phyloP scores from a whole-genome alignment of 2,888 invertebrate genomes.

The Hydropsyche betteni region DNA sequence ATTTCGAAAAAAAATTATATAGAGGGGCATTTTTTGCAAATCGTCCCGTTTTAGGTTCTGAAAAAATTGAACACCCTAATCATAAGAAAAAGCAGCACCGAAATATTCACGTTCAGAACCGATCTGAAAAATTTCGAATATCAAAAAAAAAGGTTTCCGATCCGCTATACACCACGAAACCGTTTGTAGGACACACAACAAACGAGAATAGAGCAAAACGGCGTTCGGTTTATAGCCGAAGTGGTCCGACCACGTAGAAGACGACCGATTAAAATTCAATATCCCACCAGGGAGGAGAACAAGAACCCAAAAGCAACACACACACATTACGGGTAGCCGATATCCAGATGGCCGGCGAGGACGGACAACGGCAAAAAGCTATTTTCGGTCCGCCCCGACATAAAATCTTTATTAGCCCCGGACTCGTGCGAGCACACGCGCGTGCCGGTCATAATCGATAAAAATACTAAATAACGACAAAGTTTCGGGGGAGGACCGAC shows the following conservation, averaged over 20 bases:
- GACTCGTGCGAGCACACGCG: constrained; percentile 7
- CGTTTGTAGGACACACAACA: not conserved
- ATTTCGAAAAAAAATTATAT: too few species aligned
- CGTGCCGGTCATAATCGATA: constrained; percentile 17
- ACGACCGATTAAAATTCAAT: constrained; percentile 25
- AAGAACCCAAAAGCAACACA: not conserved
- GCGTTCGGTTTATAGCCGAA: constrained; percentile 4
- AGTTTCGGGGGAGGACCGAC: too few species aligned
- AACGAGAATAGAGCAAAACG: not conserved
- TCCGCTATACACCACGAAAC: not conserved
- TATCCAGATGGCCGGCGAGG: constrained; percentile 29
- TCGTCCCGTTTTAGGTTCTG: too few species aligned
- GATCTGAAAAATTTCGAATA: too few species aligned
- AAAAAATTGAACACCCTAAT: too few species aligned
- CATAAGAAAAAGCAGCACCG: too few species aligned
- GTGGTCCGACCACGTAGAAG: not conserved
- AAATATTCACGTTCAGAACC: too few species aligned
- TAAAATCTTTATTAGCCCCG: constrained; percentile 22
- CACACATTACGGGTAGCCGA: constrained; percentile 11
- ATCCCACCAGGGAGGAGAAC: constrained; percentile 13
- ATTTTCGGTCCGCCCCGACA: constrained; percentile 13
- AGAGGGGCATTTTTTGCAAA: too few species aligned
- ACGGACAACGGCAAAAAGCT: not conserved
- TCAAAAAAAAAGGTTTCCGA: too few species aligned
- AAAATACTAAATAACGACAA: constrained; percentile 6